Evolutionary conservation across 2,113 vertebrate genomes (phyloP), one percentile per base, ranked within the genome.

Genomic region (Zosterops pallidus): DNA sequence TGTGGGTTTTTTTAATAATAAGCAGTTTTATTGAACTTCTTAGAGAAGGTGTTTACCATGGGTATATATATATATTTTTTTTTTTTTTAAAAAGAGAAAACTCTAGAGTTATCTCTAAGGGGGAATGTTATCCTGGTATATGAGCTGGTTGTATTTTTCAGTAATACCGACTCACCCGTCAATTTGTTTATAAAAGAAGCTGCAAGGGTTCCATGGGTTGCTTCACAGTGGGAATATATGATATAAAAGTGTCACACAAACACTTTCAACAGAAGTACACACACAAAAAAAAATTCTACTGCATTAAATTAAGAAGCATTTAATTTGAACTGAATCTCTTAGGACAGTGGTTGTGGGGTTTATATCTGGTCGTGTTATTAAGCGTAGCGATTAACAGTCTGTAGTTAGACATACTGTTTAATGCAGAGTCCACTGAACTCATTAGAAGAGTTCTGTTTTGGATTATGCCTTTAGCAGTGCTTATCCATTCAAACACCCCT

Each of bases 361-460:
- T 95, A 63, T 87, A 82, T 93, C 75, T 87, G 57, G 57, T 79
- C 81, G 76, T 79, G 42, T 88, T 95, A 67, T 74, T 92, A 90
- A 93, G 59, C 47, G 17, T 82, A 70, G 70, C 0, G 18, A 91
- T 95, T 95, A 90, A 89, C 70, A 37, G 57, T 46, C 78, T 46
- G 49, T 76, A 76, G 52, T 94, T 93, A 79, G 74, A 79, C 22
- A 21, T 33, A n/a, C 56, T 79, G 57, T 82, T 87, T 85, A 90
- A 72, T 74, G 44, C 19, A 62, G 70, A 64, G 47, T 65, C 28
- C 52, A 24, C 78, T 70, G 94, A 94, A 94, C 70, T 95, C 57
- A 92, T 94, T 95, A 91, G 57, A 53, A 75, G 80, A 84, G 44
- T 95, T 84, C 91, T 94, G 89, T 21, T 95, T 96, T 95, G 84